phyloP scores from a whole-genome alignment of 2,888 invertebrate genomes.

The Drosophila pegasa region DNA sequence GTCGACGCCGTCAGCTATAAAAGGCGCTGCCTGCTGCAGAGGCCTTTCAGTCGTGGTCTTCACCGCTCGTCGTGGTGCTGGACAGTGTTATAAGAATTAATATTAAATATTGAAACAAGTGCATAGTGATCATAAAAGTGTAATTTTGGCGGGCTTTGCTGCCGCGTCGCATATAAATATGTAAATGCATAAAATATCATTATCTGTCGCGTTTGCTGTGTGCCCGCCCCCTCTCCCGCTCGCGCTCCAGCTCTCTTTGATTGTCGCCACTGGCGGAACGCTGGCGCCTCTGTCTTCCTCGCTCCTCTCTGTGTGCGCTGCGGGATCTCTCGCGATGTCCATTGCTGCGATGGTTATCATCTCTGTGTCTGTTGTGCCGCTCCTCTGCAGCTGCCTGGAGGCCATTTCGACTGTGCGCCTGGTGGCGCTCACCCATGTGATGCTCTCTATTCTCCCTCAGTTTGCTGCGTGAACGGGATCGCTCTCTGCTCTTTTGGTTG shows the following conservation, averaged over 20 bases:
- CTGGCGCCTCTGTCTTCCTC: conserved; percentile 44
- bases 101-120: too few species aligned
- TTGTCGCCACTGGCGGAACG: conserved; percentile 52
- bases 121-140: background rate
- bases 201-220: conserved; percentile 47
- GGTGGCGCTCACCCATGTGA: background rate
- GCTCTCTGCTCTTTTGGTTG: conserved; percentile 18
- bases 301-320: conserved; percentile 41
- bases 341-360: conserved; percentile 29
- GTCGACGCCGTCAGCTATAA: background rate
- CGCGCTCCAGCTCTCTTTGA: conserved; percentile 24
- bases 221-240: conserved; percentile 35
- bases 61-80: too few species aligned
- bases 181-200: conserved; percentile 37
- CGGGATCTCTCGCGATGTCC: conserved; percentile 39
- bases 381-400: conserved; percentile 11
- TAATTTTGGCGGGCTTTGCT: conserved; percentile 25
- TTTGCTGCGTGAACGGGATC: conserved; percentile 31
- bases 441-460: conserved; percentile 17
- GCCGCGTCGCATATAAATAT: conserved; percentile 32
- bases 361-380: conserved; percentile 15
- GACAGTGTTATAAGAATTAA: too few species aligned
- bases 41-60: background rate
- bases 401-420: conserved; percentile 10
- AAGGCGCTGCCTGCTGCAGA: background rate